phyloP scores from a whole-genome alignment of 2,797 vertebrate genomes.

The Oreonectes daqikongensis region DNA sequence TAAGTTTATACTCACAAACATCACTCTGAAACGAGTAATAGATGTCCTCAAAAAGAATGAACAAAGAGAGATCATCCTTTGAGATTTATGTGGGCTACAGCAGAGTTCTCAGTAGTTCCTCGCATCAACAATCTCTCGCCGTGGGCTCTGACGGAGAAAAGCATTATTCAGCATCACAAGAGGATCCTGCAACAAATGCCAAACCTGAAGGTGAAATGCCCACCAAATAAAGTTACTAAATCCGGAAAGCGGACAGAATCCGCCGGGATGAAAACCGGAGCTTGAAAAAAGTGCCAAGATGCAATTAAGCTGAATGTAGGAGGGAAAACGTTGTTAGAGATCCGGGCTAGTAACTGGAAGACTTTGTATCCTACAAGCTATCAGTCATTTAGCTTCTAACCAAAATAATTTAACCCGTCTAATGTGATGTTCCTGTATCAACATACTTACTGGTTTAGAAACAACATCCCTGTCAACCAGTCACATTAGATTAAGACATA shows the following conservation, averaged over 20 bases:
- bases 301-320: not conserved
- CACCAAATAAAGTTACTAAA: not conserved
- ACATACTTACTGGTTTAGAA: not conserved
- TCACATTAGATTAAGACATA: no score
- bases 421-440: not conserved
- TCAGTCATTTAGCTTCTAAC: not conserved
- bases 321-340: not conserved
- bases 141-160: constrained; percentile 13
- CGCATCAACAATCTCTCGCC: not conserved
- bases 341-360: not conserved
- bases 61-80: constrained; percentile 9
- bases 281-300: not conserved
- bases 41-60: not conserved
- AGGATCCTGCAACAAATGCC: constrained; percentile 12
- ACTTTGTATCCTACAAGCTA: not conserved
- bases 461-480: not conserved
- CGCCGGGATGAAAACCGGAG: not conserved
- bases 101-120: constrained; percentile 26
- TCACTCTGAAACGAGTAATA: constrained; percentile 5
- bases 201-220: constrained; percentile 4
- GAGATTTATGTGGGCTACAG: constrained; percentile 28
- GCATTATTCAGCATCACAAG: constrained; percentile 34
- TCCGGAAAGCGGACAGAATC: not conserved
- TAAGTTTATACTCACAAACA: not conserved
- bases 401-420: not conserved